Evolutionary conservation across 53 echinoderm and acorn worm genomes (phyloP).

Genomic region (Mesocentrotus franciscanus): DNA sequence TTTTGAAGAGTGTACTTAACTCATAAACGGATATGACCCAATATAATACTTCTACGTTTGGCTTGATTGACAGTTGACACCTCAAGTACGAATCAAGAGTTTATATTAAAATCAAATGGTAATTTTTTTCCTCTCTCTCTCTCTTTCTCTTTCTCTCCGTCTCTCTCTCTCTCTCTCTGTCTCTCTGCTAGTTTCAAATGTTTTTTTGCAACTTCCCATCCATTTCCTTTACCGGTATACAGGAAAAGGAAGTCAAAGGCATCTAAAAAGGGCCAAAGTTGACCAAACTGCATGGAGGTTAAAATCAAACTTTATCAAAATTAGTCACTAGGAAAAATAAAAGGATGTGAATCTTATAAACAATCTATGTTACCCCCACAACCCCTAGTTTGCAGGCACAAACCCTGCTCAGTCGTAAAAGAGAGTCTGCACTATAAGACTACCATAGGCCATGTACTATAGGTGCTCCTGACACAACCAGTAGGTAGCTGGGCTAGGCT

Average conservation of each 20-base stretch:
- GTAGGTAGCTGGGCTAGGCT: too few relatives aligned
- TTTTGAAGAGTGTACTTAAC: background rate
- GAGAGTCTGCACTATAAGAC: too few relatives aligned
- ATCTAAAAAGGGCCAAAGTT: background rate
- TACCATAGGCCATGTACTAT: too few relatives aligned
- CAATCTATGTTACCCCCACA: too few relatives aligned
- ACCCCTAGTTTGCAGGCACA: too few relatives aligned
- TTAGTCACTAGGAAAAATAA: background rate
- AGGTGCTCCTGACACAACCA: too few relatives aligned
- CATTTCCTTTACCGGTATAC: background rate
- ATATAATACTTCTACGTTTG: background rate
- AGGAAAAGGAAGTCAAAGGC: slow-evolving; percentile 2
- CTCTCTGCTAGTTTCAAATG: background rate
- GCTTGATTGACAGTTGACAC: background rate
- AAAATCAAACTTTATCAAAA: background rate
- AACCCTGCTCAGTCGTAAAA: too few relatives aligned
- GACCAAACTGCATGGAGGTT: background rate
- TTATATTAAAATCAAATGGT: background rate
- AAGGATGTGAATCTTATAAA: background rate
- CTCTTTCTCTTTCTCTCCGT: background rate
- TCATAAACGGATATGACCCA: background rate
- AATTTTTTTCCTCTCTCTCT: background rate
- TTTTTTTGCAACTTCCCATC: background rate
- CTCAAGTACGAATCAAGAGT: background rate
- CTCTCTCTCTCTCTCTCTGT: background rate